A percentile compares a stretch with the other conserved stretches of the same genome.
Evolutionary conservation across 2,888 invertebrate genomes (phyloP).

Genomic region (Fabriciana adippe): DNA sequence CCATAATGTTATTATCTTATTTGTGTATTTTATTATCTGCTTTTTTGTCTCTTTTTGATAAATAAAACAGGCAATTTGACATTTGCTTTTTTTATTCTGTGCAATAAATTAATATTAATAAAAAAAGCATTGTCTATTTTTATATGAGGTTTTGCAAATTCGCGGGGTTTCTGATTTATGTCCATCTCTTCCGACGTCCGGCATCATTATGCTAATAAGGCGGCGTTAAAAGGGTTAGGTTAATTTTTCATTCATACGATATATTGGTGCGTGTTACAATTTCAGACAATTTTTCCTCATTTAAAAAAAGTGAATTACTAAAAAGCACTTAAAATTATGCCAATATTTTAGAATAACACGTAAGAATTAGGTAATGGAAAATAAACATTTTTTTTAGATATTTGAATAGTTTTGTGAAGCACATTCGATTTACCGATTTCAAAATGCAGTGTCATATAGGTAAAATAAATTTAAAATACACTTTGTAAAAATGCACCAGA

Average conservation of each 20-base stretch:
- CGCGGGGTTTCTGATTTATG: constrained; percentile 50
- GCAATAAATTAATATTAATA: constrained; percentile 26
- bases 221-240: constrained; percentile 44
- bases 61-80: constrained; percentile 8
- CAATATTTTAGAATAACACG: too few species aligned
- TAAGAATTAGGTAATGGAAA: too few species aligned
- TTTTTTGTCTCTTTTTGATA: background rate
- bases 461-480: too few species aligned
- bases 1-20: too few species aligned
- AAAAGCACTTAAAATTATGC: too few species aligned
- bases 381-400: background rate
- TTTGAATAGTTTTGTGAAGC: too few species aligned
- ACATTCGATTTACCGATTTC: too few species aligned
- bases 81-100: constrained; percentile 18
- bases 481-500: too few species aligned
- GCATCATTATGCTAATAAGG: constrained; percentile 56
- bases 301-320: background rate
- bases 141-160: constrained; percentile 37
- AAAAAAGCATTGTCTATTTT: constrained; percentile 34
- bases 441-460: too few species aligned
- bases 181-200: constrained; percentile 50
- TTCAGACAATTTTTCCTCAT: background rate
- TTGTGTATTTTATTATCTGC: too few species aligned
- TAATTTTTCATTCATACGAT: constrained; percentile 45
- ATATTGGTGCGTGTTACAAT: constrained; percentile 31